Evolutionary conservation across 2,797 vertebrate species (phyloP), one percentile per base, ranked within the genome.

Genomic region (Hippopotamyrus pictus): DNA sequence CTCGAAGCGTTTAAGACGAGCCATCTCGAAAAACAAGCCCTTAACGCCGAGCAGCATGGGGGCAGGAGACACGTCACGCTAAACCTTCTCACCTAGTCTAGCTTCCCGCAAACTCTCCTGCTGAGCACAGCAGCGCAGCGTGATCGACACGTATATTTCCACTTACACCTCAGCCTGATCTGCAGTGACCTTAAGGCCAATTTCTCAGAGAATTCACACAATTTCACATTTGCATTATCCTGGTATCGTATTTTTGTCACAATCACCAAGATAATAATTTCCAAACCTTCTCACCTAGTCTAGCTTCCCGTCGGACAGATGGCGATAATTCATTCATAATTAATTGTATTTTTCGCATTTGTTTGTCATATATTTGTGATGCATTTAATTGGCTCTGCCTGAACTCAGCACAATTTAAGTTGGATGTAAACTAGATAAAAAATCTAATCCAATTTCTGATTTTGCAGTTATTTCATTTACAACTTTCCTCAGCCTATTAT

Each of bases 1-100:
- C 89, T 91, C 91, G 91, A 94, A 91, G 93, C 73, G 12, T 90
- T n/a, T 91, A 93, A 93, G 94, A 95, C 93, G 92, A 92, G 88
- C 87, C 93, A 92, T 93, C 94, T 95, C 92, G 29, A 94, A 91
- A 17, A 89, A 89, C 88, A 90, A 29, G 91, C 93, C 93, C 94
- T 94, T 95, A 95, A 94, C 90, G 90, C 88, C 46, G 22, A 91
- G 90, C 91, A 84, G 92, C 91, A 91, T 92, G 79, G 90, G 88
- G 37, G 65, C 91, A 91, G 86, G 0, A 11, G n/a, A 91, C 89
- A 91, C 14, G 88, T 91, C 92, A 91, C 91, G 93, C 91, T 85
- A 88, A 93, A 88, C 17, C 91, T 92, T 91, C 93, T 91, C 22
- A 91, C 89, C 82, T 84, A 22, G 37, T 89, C 46, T 14, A 22